phyloP scores from a whole-genome alignment of 2,888 invertebrate species.

The Agrilus mali region DNA sequence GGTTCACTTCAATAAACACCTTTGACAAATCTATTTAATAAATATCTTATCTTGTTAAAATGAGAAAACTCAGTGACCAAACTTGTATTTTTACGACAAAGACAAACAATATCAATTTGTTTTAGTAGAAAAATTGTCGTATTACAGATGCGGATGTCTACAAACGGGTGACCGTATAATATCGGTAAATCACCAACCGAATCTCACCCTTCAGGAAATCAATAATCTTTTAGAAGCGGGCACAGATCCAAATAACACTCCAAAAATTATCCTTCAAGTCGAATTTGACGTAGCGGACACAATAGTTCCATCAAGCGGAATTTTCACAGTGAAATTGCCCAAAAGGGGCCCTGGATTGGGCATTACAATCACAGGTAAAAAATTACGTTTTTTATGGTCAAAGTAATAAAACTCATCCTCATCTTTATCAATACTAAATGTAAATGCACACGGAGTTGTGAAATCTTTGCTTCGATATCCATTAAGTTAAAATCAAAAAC shows the following conservation, averaged over 20 bases:
- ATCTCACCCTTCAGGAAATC: conserved; percentile 46
- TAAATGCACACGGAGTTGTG: too few species aligned
- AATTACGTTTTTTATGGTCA: neutral
- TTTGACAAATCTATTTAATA: too few species aligned
- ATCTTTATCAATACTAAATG: too few species aligned
- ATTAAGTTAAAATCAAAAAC: too few species aligned
- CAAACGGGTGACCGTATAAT: conserved; percentile 74
- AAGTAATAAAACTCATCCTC: neutral
- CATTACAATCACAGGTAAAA: conserved; percentile 70
- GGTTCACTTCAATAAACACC: too few species aligned
- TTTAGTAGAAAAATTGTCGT: neutral
- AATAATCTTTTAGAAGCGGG: conserved; percentile 34
- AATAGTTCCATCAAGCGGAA: conserved; percentile 80
- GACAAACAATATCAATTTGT: neutral
- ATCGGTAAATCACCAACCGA: conserved; percentile 69
- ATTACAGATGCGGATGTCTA: conserved; percentile 53
- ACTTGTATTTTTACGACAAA: neutral
- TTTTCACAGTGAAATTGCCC: conserved; percentile 81
- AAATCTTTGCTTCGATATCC: too few species aligned
- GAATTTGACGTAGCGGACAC: conserved; percentile 89
- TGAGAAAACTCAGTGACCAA: neutral
- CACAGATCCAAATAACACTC: conserved; percentile 42
- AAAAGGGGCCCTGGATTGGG: conserved; percentile 72
- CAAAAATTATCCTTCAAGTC: conserved; percentile 64
- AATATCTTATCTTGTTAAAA: neutral